Evolutionary conservation across 2,113 vertebrate genomes (phyloP), one percentile per base, ranked within the genome.

Genomic region (Macroglossus sobrinus): DNA sequence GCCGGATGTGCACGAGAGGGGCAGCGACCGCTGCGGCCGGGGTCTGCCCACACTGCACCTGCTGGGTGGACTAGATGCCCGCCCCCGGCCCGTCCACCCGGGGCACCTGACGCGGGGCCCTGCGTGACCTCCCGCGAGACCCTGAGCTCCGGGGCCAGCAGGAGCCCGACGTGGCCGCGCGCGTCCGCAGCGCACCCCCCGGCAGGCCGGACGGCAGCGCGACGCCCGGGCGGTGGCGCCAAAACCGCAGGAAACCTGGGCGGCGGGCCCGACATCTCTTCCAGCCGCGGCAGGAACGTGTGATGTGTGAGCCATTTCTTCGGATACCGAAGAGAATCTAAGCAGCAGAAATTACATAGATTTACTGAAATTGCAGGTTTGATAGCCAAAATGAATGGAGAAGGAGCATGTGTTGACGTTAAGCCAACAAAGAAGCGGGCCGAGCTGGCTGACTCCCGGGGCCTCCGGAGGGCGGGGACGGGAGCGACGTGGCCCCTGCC

Each of bases 321-420:
- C 38, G 28, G 57, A 57, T 14, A 15, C 13, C 10, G n/a, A 68
- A 84, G 40, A 78, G 80, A 26, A 61, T 38, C 45, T 78, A 57
- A 68, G 30, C 26, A 45, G 45, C 81, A 66, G 94, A 93, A 64
- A 76, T 84, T 50, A 93, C 21, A 59, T 24, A 15, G 57, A 86
- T 86, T 93, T 78, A 55, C 85, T 94, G 66, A 86, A 88, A 96
- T 59, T 59, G 76, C 95, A 96, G 91, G 10, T 33, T 93, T 96
- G 55, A 47, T 91, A 63, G 93, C 71, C 63, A 78, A 94, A 93
- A 84, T 86, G 78, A 95, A 61, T 72, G 75, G 63, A 93, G 80
- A 96, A 91, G 57, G 43, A 87, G 35, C 64, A 26, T 3, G 4
- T 86, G 40, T 97, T 84, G 86, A 93, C 87, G 87, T 89, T 95